Evolutionary conservation across 2,113 vertebrate species (phyloP), one percentile per base, ranked within the genome.

Genomic region (Phycodurus eques): DNA sequence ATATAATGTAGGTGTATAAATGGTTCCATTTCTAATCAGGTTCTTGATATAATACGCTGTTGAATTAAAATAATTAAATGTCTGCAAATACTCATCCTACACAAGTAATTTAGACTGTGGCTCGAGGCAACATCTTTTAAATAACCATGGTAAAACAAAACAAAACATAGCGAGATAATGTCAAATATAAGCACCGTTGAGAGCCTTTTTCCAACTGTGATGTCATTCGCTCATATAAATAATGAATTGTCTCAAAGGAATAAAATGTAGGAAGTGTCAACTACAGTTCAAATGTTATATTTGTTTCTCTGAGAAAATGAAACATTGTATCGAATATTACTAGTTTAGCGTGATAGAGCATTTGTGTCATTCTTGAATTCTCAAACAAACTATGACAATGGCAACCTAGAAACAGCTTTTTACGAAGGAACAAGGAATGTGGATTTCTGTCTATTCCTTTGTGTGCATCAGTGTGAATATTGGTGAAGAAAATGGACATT

Each of bases 141-240:
- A 56, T 22, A 56, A 22, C 59, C 14, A 61, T 17, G 15, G 31
- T 33, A 17, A 19, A 19, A 61, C 14, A 33, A 17, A 61, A 15
- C 8, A 56, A n/a, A 19, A 19, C 35, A 39, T 17, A 59, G 33
- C 39, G 31, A 17, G 56, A 19, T 57, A 72, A 39, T 75, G 51
- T 69, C 63, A 78, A 60, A 78, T 67, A 57, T 59, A 31, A 54
- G 31, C 44, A 77, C 72, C 76, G 60, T 75, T 64, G 70, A 71
- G 61, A 53, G 53, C 53, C 39, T 60, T 73, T 77, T 42, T 57
- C 42, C 44, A 57, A 53, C 53, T 78, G 79, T 65, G 72, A 75
- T 79, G 68, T 77, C 80, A 83, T 80, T 78, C 63, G 75, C 71
- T 82, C 44, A 6, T 3, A 63, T 87, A 74, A 91, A 91, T 90